Evolutionary conservation across 2,888 invertebrate genomes (phyloP).

Genomic region (Caenorhabditis afra): DNA sequence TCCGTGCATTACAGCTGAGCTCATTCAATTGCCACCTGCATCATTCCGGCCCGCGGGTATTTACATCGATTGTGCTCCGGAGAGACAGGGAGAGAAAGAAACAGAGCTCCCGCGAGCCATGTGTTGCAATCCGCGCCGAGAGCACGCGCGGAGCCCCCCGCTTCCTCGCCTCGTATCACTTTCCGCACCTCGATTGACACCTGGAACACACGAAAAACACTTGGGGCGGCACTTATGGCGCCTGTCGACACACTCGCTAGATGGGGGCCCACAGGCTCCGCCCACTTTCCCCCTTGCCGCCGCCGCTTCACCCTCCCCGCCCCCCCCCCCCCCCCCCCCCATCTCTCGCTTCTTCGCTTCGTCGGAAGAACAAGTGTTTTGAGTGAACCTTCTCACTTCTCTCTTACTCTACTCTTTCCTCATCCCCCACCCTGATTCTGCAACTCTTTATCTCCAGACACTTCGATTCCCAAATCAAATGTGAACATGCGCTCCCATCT

Average conservation of each 20-base stretch:
- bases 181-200: background rate
- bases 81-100: no score
- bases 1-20: constrained; percentile 1
- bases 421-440: background rate
- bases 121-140: background rate
- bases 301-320: no score
- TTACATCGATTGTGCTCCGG: constrained; percentile 12
- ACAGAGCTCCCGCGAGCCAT: background rate
- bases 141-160: no score
- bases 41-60: constrained; percentile 9
- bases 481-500: background rate
- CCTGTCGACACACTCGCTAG: no score
- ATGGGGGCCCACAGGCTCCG: no score
- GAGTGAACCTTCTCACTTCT: constrained; percentile 4
- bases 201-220: background rate
- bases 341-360: background rate
- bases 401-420: background rate
- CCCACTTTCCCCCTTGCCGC: no score
- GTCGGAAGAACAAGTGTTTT: constrained; percentile 23
- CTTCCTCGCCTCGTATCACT: no score
- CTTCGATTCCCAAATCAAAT: no score
- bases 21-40: constrained; percentile 10
- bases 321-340: background rate
- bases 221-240: no score
- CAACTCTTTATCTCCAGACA: background rate